Evolutionary conservation across 1,140 invertebrate species (phyloP), one percentile per base, ranked within the genome.

Genomic region (Drosophila ironensis): DNA sequence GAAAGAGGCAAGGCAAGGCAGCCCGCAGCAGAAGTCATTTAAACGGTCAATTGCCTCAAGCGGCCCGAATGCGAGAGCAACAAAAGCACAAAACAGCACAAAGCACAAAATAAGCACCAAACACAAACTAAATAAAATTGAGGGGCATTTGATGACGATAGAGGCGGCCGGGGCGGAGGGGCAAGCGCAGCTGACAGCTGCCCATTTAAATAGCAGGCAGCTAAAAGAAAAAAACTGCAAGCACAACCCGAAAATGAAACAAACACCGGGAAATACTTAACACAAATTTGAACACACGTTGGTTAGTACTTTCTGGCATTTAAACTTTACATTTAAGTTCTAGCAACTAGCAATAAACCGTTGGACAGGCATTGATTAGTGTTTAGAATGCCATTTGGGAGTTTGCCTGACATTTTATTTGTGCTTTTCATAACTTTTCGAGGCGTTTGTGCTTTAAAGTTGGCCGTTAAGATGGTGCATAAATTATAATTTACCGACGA

Each of bases 1-100:
- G 48, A 47, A 53, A 50, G 51, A 53, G 48, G 48, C 35, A 47
- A 19, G n/a, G 11, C 30, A 4, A 33, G 5, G 9, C 2, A 27
- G 9, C 42, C 20, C 40, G 38, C 41, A 51, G 24, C 47, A 70
- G 42, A 57, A 80, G 70, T 72, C 80, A 84, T 84, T 84, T 86
- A 86, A 86, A 86, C 80, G 80, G 80, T 84, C 74, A 84, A 84
- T 84, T 84, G 80, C 80, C 80, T 86, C 76, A 67, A 66, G 72
- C 60, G 56, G 52, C 69, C 71, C 37, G 53, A 68, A 42, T 16
- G 51, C 45, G 67, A 70, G 63, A 48, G 77, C 42, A 54, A 22
- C 50, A 60, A 47, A 14, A 61, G 47, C 24, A 37, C 22, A 41
- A 6, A 59, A 59, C n/a, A 24, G 40, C 44, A 27, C 14, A 30